Evolutionary conservation across 2,888 invertebrate genomes (phyloP).

Genomic region (Gandaritis pyraliata): DNA sequence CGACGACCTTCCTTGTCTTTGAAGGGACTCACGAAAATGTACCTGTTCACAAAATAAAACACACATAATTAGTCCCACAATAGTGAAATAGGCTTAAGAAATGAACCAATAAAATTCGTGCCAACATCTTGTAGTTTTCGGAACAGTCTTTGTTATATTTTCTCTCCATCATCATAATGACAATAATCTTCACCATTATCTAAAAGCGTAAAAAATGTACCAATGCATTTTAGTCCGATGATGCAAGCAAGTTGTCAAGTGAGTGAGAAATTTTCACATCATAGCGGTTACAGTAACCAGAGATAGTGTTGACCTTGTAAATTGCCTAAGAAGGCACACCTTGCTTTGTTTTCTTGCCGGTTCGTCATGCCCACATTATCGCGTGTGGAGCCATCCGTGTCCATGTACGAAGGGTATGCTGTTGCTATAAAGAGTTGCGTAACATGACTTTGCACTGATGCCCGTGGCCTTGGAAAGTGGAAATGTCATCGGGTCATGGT

Average conservation of each 20-base stretch:
- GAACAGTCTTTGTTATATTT: neutral
- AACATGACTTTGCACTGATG: slow-evolving; percentile 30
- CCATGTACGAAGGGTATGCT: slow-evolving; percentile 5
- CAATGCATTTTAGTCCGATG: slow-evolving; percentile 8
- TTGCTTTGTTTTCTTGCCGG: slow-evolving; percentile 9
- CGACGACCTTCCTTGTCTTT: slow-evolving; percentile 89
- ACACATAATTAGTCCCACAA: neutral
- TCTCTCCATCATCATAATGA: too few relatives aligned
- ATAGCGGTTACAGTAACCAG: slow-evolving; percentile 8
- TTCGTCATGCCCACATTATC: slow-evolving; percentile 2
- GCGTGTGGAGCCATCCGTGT: neutral
- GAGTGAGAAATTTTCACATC: slow-evolving; percentile 9
- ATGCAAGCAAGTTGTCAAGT: slow-evolving; percentile 10
- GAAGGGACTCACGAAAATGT: slow-evolving; percentile 91
- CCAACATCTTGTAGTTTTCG: too few relatives aligned
- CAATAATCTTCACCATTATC: too few relatives aligned
- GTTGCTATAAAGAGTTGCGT: slow-evolving; percentile 10
- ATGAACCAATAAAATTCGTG: too few relatives aligned
- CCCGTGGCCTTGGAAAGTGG: slow-evolving; percentile 33
- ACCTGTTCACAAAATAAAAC: slow-evolving; percentile 77
- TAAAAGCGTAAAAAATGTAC: neutral
- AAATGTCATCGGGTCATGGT: slow-evolving; percentile 33
- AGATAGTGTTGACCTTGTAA: slow-evolving; percentile 22
- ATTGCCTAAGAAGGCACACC: slow-evolving; percentile 16
- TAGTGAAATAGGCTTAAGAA: too few relatives aligned